Conservation (phyloP, 2,113 vertebrate genomes). For the Bostrychus sinensis region DNA sequence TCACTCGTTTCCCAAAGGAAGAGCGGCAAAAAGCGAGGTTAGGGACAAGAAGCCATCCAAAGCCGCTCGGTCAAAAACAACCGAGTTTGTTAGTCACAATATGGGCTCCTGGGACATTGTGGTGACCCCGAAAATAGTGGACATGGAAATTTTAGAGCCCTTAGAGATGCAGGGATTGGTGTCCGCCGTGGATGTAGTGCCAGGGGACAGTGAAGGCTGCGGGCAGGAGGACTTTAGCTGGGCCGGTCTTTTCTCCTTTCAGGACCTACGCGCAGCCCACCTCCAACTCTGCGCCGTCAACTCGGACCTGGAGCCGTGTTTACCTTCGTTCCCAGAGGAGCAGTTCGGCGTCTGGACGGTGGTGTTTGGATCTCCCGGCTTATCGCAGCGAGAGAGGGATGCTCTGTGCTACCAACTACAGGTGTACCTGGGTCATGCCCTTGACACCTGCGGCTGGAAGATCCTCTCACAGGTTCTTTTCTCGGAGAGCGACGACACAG, state of each 20-base stretch:
- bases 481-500: slow-evolving; percentile 89
- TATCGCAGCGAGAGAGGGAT: slow-evolving; percentile 85
- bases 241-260: slow-evolving; percentile 96
- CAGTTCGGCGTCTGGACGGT: slow-evolving; percentile 92
- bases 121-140: slow-evolving; percentile 62
- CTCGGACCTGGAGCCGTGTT: slow-evolving; percentile 90
- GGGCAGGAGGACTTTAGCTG: slow-evolving; percentile 90
- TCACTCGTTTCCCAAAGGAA: slow-evolving; percentile 39
- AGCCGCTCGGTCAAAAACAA: slow-evolving; percentile 20
- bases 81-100: slow-evolving; percentile 49
- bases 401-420: slow-evolving; percentile 89
- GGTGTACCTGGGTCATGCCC: slow-evolving; percentile 91
- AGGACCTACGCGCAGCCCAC: slow-evolving; percentile 89
- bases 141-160: slow-evolving; percentile 82
- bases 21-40: slow-evolving; percentile 6
- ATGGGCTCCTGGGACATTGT: slow-evolving; percentile 59
- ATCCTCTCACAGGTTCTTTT: slow-evolving; percentile 96
- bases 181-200: slow-evolving; percentile 53
- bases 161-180: slow-evolving; percentile 38
- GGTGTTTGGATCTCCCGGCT: slow-evolving; percentile 83
- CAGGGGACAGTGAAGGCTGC: slow-evolving; percentile 52
- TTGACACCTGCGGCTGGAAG: slow-evolving; percentile 98
- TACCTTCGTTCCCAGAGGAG: slow-evolving; percentile 92
- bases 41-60: slow-evolving; percentile 30
- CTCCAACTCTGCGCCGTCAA: slow-evolving; percentile 93